phyloP scores from a whole-genome alignment of 2,113 vertebrate genomes.

The Sinocyclocheilus maitianheensis region DNA sequence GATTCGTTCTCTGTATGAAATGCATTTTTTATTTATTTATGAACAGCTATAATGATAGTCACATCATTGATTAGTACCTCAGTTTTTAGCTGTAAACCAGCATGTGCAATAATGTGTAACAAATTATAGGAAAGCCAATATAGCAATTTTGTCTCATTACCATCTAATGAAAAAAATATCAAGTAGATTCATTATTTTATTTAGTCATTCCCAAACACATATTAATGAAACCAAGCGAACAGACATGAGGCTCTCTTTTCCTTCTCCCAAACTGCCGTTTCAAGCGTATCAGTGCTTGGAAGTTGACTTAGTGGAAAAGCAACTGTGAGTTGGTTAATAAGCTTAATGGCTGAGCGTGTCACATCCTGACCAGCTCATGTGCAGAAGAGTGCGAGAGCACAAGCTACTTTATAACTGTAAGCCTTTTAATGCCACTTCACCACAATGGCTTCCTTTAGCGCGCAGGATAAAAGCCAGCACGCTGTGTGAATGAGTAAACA shows the following conservation, averaged over 20 bases:
- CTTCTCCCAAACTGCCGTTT: neutral
- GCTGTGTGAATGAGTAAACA: slow-evolving; percentile 43
- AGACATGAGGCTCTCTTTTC: neutral
- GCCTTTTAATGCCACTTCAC: slow-evolving; percentile 56
- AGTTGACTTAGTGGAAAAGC: slow-evolving; percentile 12
- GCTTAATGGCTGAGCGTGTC: slow-evolving; percentile 56
- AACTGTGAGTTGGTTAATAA: slow-evolving; percentile 63
- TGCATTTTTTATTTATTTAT: neutral
- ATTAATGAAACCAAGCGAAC: neutral
- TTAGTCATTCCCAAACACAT: neutral
- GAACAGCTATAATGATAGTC: neutral
- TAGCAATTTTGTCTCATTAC: neutral
- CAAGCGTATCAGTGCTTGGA: neutral
- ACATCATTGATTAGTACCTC: neutral
- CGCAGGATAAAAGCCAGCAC: slow-evolving; percentile 37
- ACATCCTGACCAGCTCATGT: slow-evolving; percentile 70
- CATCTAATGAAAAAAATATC: neutral
- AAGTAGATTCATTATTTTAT: neutral
- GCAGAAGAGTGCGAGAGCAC: slow-evolving; percentile 67
- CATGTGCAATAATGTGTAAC: neutral
- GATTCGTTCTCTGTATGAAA: neutral
- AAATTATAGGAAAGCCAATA: neutral
- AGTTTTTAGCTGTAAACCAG: neutral
- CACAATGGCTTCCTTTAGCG: slow-evolving; percentile 52
- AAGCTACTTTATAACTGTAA: slow-evolving; percentile 71